These are phyloP conservation scores for Thymelicus lineola DNA, from an alignment of 2,888 invertebrate species.

Conservation along the genomic window DNA sequence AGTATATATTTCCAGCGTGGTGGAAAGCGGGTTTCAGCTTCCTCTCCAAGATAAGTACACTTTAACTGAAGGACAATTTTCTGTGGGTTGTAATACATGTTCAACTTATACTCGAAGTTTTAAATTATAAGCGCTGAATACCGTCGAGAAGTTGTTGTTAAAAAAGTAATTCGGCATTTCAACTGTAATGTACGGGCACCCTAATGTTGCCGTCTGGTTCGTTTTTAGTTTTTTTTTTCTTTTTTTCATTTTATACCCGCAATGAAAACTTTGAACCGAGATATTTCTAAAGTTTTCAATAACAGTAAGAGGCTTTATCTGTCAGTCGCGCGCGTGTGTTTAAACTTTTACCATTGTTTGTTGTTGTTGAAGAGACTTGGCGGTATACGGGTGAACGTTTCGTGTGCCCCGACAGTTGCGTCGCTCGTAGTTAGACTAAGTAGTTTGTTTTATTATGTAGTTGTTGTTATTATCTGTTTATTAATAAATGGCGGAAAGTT, in stretches of 20 bases:
- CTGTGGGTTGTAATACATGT: too few species aligned
- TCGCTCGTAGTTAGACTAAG: background rate
- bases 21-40: too few species aligned
- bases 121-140: too few species aligned
- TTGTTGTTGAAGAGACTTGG: background rate
- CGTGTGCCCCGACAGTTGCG: background rate
- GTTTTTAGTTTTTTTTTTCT: background rate
- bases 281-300: conserved; percentile 12
- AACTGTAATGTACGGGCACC: background rate
- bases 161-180: too few species aligned
- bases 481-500: too few species aligned
- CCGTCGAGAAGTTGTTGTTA: too few species aligned
- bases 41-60: too few species aligned
- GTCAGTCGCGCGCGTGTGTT: conserved; percentile 12
- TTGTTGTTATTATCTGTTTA: background rate
- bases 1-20: too few species aligned
- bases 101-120: too few species aligned
- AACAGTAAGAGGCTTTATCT: conserved; percentile 12
- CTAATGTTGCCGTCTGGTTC: background rate
- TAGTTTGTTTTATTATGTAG: background rate
- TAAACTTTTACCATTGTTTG: conserved; percentile 11
- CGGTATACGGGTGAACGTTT: background rate
- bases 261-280: conserved; percentile 7
- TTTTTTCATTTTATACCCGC: conserved; percentile 5
- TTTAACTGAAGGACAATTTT: too few species aligned